phyloP scores from a whole-genome alignment of 2,888 invertebrate genomes.

The Habroteleia sp. region DNA sequence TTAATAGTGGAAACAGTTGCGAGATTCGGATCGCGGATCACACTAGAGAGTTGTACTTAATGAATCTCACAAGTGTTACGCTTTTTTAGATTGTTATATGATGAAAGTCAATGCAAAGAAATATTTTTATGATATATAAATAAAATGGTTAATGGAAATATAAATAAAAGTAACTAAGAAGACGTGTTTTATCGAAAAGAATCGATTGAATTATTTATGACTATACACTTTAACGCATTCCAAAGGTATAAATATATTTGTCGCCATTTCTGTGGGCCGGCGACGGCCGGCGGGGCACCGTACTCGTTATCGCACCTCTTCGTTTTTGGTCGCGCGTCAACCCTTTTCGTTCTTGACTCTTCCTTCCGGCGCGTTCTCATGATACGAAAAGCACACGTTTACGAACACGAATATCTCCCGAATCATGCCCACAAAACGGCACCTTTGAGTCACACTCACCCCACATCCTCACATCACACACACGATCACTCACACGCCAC shows the following conservation, averaged over 20 bases:
- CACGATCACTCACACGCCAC: conserved; percentile 29
- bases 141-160: conserved; percentile 41
- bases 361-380: conserved; percentile 66
- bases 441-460: no score
- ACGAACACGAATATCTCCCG: conserved; percentile 24
- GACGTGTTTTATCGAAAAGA: conserved; percentile 38
- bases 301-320: conserved; percentile 38
- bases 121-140: conserved; percentile 60
- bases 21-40: conserved; percentile 42
- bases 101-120: conserved; percentile 55
- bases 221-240: conserved; percentile 54
- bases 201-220: conserved; percentile 50
- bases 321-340: conserved; percentile 56
- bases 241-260: conserved; percentile 55
- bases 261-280: conserved; percentile 53
- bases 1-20: conserved; percentile 46
- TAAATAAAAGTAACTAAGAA: conserved; percentile 41
- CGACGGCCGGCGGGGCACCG: conserved; percentile 33
- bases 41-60: conserved; percentile 52
- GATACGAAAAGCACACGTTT: conserved; percentile 56
- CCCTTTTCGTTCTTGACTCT: conserved; percentile 68
- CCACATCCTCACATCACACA: conserved; percentile 32
- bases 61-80: conserved; percentile 60
- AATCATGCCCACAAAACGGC: conserved; percentile 21
- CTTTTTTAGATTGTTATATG: conserved; percentile 59